phyloP scores from a whole-genome alignment of 2,888 invertebrate genomes.

The Pilophorus perplexus region DNA sequence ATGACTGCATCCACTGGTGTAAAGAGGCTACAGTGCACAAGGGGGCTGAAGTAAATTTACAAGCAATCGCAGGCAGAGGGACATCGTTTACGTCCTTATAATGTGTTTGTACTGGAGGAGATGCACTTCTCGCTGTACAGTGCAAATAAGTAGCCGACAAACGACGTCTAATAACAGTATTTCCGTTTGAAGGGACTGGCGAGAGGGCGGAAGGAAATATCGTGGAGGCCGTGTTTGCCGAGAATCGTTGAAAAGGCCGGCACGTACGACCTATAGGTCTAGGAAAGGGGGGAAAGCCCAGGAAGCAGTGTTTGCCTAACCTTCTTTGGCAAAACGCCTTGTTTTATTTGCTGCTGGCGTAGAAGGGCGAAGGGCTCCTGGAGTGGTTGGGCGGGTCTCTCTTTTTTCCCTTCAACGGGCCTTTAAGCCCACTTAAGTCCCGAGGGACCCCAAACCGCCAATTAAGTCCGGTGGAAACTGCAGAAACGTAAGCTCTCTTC shows the following conservation, averaged over 20 bases:
- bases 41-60: too few relatives aligned
- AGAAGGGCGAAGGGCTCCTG: neutral
- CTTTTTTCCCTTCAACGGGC: neutral
- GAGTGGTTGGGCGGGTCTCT: too few relatives aligned
- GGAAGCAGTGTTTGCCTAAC: conserved; percentile 19
- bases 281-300: conserved; percentile 3
- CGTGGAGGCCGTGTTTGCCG: conserved; percentile 12
- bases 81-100: too few relatives aligned
- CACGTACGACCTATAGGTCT: conserved; percentile 9
- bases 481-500: neutral
- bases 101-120: too few relatives aligned
- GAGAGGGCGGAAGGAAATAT: conserved; percentile 8
- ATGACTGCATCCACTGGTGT: too few relatives aligned
- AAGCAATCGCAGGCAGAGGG: too few relatives aligned
- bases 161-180: conserved; percentile 12
- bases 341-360: conserved; percentile 11
- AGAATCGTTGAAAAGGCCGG: conserved; percentile 21
- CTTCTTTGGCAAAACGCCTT: conserved; percentile 25
- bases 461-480: neutral
- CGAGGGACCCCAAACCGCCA: neutral
- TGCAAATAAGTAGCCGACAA: conserved; percentile 6
- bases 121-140: too few relatives aligned
- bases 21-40: too few relatives aligned
- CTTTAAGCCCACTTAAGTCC: neutral
- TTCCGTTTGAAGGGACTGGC: conserved; percentile 10